A percentile compares a stretch with the other conserved stretches of the same genome.
Evolutionary conservation across 2,888 invertebrate species (phyloP).

Genomic region (Ariolimax columbianus): DNA sequence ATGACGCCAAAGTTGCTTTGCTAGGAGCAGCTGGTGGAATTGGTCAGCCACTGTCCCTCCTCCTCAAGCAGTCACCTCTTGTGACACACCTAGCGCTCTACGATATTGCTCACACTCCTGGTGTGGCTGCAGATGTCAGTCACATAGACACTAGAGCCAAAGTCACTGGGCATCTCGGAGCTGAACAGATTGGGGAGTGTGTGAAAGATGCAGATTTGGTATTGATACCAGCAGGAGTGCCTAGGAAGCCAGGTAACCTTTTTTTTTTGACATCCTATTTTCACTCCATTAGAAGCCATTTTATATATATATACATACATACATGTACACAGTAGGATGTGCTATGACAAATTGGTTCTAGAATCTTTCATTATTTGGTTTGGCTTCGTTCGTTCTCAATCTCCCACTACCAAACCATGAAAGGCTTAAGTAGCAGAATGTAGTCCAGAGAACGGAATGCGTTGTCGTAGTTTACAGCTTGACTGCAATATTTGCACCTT

Average conservation of each 20-base stretch:
- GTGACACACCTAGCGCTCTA: slow-evolving; percentile 91
- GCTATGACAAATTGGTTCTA: no score
- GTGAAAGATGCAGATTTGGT: slow-evolving; percentile 91
- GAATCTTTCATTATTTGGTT: no score
- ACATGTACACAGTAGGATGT: no score
- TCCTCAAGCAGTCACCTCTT: slow-evolving; percentile 86
- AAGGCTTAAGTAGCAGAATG: no score
- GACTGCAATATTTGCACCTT: no score
- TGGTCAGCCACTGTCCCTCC: slow-evolving; percentile 95
- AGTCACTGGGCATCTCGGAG: slow-evolving; percentile 84
- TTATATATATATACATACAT: no score
- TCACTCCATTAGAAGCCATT: no score
- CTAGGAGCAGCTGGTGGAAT: slow-evolving; percentile 98
- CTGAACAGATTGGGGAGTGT: slow-evolving; percentile 87
- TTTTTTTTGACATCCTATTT: background rate
- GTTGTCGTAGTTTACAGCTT: no score
- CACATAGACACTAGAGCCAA: slow-evolving; percentile 95
- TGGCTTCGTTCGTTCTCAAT: no score
- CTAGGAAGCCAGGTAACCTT: slow-evolving; percentile 92
- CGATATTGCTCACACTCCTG: slow-evolving; percentile 96
- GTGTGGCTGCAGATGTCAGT: slow-evolving; percentile 97
- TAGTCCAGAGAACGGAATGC: no score
- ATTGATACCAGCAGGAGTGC: slow-evolving; percentile 99
- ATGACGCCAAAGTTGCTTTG: slow-evolving; percentile 91
- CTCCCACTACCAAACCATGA: no score